Evolutionary conservation across 2,888 invertebrate genomes (phyloP), one percentile per base, ranked within the genome.

Genomic region (Trachelus stipa): DNA sequence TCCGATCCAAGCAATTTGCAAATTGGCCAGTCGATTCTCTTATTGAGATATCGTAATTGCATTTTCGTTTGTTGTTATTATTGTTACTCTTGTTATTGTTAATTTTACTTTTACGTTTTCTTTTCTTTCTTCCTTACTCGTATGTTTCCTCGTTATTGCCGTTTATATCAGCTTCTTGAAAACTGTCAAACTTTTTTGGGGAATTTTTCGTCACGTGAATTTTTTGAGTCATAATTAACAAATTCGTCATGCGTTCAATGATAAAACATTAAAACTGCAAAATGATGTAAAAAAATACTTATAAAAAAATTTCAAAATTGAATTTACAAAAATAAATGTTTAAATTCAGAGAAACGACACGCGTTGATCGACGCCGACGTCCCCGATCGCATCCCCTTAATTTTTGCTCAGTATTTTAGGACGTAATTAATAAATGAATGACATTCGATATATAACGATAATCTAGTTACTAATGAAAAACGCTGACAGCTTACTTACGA

Each of bases 341-440:
- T 23, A 2, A 56, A 23, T 56, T 15, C 23, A 56, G 9, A 56
- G 40, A 56, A 56, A 23, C 23, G 31, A 71, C 71, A 30, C 11
- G 71, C 71, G 30, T 30, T 34, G 71, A 15, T 34, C 71, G 71
- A 33, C 71, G 71, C 71, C 71, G 30, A 31, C 71, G 33, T 30
- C 33, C 71, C 71, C 23, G 74, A 33, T 35, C 74, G 74, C 74
- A 35, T 34, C 37, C 35, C 34, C 74, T 71, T 71, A 31, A 35
- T 82, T 84, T 82, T 85, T 83, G 82, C 84, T 85, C 85, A 82
- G 84, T 78, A 85, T 83, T 85, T 77, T 83, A 84, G 85, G 79
- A 83, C 81, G 81, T 84, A 85, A 85, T 81, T 76, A 77, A 80
- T 77, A 77, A 80, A 81, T 80, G 31, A 71, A 71, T 34, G 74